These are phyloP conservation scores for Hemiscyllium ocellatum DNA, from an alignment of 2,113 vertebrate genomes.

Conservation along the genomic window DNA sequence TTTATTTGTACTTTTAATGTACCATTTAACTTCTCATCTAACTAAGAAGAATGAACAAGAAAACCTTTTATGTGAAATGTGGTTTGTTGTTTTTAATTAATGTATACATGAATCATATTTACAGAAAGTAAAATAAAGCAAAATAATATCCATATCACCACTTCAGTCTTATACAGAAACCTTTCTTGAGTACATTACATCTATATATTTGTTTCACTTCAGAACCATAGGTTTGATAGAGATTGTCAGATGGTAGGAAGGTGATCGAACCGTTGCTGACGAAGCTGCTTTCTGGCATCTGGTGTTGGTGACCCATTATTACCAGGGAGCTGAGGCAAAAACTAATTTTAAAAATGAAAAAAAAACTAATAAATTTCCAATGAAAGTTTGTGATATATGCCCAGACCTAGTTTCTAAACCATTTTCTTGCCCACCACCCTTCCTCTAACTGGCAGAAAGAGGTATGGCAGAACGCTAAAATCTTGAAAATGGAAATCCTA, in stretches of 20 bases:
- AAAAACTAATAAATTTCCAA: not conserved
- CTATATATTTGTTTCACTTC: not conserved
- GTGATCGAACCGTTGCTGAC: slow-evolving; percentile 51
- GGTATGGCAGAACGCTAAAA: not conserved
- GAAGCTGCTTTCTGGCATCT: slow-evolving; percentile 53
- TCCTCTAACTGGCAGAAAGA: not conserved
- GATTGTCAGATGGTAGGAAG: slow-evolving; percentile 55
- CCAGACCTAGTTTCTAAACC: not conserved
- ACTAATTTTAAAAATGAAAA: slow-evolving; percentile 46
- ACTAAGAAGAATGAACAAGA: not conserved
- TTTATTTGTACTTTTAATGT: not conserved
- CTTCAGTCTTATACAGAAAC: slow-evolving; percentile 11
- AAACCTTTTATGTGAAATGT: not conserved
- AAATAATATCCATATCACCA: not conserved
- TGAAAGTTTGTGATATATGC: not conserved
- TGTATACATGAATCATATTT: slow-evolving; percentile 13
- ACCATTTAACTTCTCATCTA: not conserved
- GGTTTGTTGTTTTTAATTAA: not conserved
- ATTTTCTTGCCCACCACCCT: not conserved
- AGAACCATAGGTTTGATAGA: slow-evolving; percentile 37
- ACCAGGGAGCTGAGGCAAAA: slow-evolving; percentile 53
- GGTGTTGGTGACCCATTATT: slow-evolving; percentile 51
- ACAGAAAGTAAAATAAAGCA: not conserved
- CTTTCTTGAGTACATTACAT: not conserved
- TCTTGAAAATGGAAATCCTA: not conserved